Percentiles rank a stretch among this genome's conserved stretches.
These are phyloP conservation scores for Spialia ferax DNA, from an alignment of 2,888 invertebrate genomes.

Conservation along the genomic window DNA sequence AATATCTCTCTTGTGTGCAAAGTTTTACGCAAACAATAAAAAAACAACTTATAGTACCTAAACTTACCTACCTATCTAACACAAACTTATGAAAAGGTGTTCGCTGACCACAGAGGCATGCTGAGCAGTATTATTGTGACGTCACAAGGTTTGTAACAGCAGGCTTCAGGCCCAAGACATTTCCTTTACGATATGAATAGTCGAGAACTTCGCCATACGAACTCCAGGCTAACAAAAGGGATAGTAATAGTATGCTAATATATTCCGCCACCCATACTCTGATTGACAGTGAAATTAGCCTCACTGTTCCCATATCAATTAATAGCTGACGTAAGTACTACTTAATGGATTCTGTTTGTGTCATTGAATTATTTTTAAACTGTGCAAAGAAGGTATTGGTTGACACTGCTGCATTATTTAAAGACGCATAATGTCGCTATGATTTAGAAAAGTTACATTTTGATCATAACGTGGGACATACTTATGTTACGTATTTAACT, in stretches of 20 bases:
- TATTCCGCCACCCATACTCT: neutral
- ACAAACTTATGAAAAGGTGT: no score
- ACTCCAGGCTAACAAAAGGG: slow-evolving; percentile 2
- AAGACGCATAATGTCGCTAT: neutral
- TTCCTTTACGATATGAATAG: neutral
- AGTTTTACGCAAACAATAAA: no score
- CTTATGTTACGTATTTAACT: no score
- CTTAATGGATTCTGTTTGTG: neutral
- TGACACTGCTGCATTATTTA: neutral
- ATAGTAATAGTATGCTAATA: neutral
- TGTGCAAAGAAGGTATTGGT: neutral
- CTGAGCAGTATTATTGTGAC: neutral
- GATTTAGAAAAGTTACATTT: no score
- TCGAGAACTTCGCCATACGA: neutral
- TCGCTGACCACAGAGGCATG: no score
- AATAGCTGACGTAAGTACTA: neutral
- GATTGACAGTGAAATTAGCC: slow-evolving; percentile 3
- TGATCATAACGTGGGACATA: no score
- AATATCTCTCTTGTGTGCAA: no score
- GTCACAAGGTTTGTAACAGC: neutral
- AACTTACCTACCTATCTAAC: no score
- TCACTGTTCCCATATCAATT: neutral
- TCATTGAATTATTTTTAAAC: slow-evolving; percentile 1
- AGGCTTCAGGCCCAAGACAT: neutral
- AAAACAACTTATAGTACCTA: no score